Base-by-base conservation (phyloP, 2,888 invertebrate species). In the Aphrophora alni region DNA sequence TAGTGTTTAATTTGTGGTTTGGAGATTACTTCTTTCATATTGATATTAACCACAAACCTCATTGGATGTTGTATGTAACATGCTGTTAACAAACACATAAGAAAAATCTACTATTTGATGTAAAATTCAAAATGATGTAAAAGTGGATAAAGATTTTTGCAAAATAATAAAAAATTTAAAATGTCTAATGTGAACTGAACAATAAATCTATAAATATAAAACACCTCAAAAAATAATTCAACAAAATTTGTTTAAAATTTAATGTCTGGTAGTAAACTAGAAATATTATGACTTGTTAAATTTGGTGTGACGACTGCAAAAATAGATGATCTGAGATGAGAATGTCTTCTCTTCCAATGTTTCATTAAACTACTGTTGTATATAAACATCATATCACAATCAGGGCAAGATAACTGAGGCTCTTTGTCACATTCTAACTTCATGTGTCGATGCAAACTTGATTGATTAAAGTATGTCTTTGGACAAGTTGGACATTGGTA, bases 381-480 rank as follows among this genome's bases (percentile, higher is more conserved):
- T 25, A 76, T 59, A 69, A 80, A 76, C 76, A 75, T 80, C 75
- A 80, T 75, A 10, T 89, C 87, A 83, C 92, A 92, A 83, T 90
- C 88, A 0, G 89, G 89, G 83, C 92, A 92, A 81, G 88, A 88
- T 84, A 91, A 90, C 71, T 89, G 89, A 0, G 92, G 91, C 82
- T 89, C 89, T 80, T 90, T 89, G 78, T 92, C 91, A 84, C 80
- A 80, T 71, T 80, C 80, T 5, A 76, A 28, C 33, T 72, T 38
- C 26, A 80, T 71, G 25, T 80, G 80, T 28, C 80, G 59, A 38
- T 76, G 28, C 33, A 80, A 51, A 33, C 80, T 80, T 0, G 72
- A 72, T 28, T 76, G 75, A 27, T 68, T 76, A 33, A 51, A 72
- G 25, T 80, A 80, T 8, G 51, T 51, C 25, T 80, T 80, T 17